phyloP scores from a whole-genome alignment of 2,888 invertebrate species.

The Andrena chrysosceles region DNA sequence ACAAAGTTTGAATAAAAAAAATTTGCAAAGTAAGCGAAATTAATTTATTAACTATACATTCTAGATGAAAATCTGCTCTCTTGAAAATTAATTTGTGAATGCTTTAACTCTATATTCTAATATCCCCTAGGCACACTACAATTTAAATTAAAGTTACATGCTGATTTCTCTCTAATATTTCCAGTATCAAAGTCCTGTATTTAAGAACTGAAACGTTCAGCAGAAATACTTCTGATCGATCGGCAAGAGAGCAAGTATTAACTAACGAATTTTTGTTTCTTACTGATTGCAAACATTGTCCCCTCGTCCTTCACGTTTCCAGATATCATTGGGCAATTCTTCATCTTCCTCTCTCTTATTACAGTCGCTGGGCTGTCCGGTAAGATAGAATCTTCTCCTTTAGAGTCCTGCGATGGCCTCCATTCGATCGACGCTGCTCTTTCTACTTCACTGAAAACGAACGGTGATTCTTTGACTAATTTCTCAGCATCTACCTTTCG shows the following conservation, averaged over 20 bases:
- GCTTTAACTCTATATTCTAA: not conserved
- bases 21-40: no score
- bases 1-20: no score
- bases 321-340: not conserved
- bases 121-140: no score
- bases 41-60: no score
- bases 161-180: no score
- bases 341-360: not conserved
- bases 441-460: not conserved
- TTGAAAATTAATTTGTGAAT: not conserved
- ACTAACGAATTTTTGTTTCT: not conserved
- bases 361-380: not conserved
- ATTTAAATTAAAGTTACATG: no score
- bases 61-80: no score
- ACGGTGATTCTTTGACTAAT: not conserved
- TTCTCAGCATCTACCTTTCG: slow-evolving; percentile 71
- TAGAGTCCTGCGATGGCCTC: slow-evolving; percentile 21
- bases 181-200: no score
- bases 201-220: no score
- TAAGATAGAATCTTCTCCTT: slow-evolving; percentile 10
- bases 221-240: no score
- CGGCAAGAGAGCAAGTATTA: not conserved
- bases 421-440: not conserved
- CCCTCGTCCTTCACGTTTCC: slow-evolving; percentile 36
- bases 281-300: not conserved